phyloP scores from a whole-genome alignment of 92 coral and sea anemone genomes.

The Siderastrea siderea region DNA sequence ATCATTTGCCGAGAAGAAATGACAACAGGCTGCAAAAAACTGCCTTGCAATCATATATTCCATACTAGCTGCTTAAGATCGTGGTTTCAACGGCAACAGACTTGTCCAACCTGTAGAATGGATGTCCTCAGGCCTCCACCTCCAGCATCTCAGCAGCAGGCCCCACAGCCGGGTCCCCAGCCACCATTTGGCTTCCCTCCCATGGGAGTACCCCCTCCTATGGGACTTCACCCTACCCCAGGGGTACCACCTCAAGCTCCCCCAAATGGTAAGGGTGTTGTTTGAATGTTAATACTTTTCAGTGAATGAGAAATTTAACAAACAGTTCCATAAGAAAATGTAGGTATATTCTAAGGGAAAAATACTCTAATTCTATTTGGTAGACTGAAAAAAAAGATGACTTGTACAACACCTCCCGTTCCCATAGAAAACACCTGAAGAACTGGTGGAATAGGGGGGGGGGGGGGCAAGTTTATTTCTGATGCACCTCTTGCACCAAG shows the following conservation, averaged over 20 bases:
- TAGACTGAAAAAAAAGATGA: too few species aligned
- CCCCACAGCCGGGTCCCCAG: conserved; percentile 59
- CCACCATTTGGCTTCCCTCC: conserved; percentile 64
- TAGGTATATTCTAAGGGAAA: too few species aligned
- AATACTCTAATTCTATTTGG: too few species aligned
- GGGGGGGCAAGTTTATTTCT: too few species aligned
- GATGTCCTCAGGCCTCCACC: conserved; percentile 89
- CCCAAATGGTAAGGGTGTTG: conserved; percentile 37
- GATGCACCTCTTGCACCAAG: too few species aligned
- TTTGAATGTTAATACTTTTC: too few species aligned
- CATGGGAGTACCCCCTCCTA: conserved; percentile 57
- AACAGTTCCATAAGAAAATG: too few species aligned
- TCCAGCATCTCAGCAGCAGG: conserved; percentile 37
- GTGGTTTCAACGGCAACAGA: conserved; percentile 98
- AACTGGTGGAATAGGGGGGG: too few species aligned
- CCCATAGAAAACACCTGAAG: too few species aligned
- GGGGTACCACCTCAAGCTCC: conserved; percentile 29
- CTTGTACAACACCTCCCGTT: too few species aligned
- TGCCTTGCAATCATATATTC: conserved; percentile 98
- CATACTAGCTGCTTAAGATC: conserved; percentile 98
- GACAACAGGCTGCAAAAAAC: conserved; percentile 96
- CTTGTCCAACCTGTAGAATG: conserved; percentile 99
- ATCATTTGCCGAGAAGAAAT: conserved; percentile 98
- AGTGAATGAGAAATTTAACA: too few species aligned
- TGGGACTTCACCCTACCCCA: conserved; percentile 65